A percentile compares a stretch with the other conserved stretches of the same genome.
phyloP scores from a whole-genome alignment of 2,888 invertebrate genomes.

The Polymixis lichenea region DNA sequence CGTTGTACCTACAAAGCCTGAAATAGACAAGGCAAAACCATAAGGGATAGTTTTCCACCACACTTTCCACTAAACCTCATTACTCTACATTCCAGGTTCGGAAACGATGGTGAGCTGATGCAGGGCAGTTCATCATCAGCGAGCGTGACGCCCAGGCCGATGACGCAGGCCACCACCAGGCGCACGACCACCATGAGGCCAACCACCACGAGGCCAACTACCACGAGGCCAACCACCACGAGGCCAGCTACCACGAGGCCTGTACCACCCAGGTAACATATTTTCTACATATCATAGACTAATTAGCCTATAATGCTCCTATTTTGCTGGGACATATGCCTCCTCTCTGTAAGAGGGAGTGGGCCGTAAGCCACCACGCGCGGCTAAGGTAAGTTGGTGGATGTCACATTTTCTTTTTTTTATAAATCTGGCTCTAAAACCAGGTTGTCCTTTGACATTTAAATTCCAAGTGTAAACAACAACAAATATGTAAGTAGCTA shows the following conservation, averaged over 20 bases:
- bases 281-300: background rate
- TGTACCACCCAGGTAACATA: slow-evolving; percentile 70
- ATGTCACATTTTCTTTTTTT: background rate
- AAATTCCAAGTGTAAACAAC: background rate
- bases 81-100: slow-evolving; percentile 79
- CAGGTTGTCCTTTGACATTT: slow-evolving; percentile 1
- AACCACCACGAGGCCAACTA: slow-evolving; percentile 55
- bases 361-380: background rate
- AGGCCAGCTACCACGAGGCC: slow-evolving; percentile 54
- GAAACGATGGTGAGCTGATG: slow-evolving; percentile 82
- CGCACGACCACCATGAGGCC: slow-evolving; percentile 68
- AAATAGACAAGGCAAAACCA: background rate
- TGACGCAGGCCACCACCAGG: slow-evolving; percentile 65
- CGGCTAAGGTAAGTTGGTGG: background rate
- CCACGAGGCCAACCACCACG: slow-evolving; percentile 59
- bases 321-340: background rate
- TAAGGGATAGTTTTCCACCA: background rate
- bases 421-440: background rate
- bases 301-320: too few species aligned
- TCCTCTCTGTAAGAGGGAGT: background rate
- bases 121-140: slow-evolving; percentile 78
- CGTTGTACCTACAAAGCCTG: background rate
- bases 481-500: background rate
- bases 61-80: background rate
- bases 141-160: slow-evolving; percentile 71